These are phyloP conservation scores for Trialeurodes vaporariorum DNA, from an alignment of 1,140 invertebrate species.

Conservation along the genomic window DNA sequence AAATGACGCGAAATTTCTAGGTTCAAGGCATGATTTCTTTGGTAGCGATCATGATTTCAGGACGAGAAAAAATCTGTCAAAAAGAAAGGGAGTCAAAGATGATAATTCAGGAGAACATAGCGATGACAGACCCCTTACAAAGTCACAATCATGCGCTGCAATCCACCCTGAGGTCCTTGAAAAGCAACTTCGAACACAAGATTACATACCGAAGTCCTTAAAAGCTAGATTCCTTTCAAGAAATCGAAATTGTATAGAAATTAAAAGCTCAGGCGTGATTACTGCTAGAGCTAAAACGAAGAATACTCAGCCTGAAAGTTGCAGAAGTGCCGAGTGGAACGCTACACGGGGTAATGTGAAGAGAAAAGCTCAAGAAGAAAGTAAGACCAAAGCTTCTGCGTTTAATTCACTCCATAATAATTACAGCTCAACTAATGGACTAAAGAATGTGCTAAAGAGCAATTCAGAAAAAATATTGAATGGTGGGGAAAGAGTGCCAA, in stretches of 20 bases:
- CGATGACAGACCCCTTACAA: not conserved
- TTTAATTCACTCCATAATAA: too few species aligned
- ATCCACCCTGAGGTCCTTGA: not conserved
- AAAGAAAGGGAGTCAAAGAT: not conserved
- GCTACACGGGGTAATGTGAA: not conserved
- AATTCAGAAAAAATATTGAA: not conserved
- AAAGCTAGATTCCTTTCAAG: not conserved
- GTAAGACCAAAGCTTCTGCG: too few species aligned
- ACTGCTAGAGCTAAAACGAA: not conserved
- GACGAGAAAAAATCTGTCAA: not conserved
- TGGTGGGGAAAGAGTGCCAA: too few species aligned
- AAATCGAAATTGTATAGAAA: not conserved
- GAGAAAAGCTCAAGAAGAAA: not conserved
- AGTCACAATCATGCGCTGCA: not conserved
- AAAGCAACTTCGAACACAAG: not conserved
- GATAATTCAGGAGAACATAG: not conserved
- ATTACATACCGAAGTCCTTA: not conserved
- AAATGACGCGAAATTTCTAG: not conserved
- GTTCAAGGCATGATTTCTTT: not conserved
- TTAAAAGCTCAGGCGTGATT: not conserved
- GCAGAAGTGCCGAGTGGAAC: not conserved
- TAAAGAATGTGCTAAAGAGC: not conserved
- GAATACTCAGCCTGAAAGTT: too few species aligned
- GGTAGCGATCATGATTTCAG: not conserved
- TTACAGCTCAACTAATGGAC: not conserved